phyloP scores from a whole-genome alignment of 2,888 invertebrate species.

The Nomada fucata region DNA sequence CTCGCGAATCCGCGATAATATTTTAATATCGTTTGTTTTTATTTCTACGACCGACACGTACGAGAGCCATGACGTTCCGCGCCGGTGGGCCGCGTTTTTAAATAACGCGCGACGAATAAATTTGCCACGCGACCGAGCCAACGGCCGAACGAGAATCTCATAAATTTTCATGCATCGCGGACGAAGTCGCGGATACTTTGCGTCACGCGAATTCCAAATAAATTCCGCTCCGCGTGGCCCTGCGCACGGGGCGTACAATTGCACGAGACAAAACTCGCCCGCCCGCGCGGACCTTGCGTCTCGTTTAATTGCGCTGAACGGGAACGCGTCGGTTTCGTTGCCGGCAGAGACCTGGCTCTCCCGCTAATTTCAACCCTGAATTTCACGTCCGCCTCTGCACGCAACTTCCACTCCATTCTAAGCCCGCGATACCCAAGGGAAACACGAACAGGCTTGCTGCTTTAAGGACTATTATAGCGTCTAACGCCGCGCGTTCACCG shows the following conservation, averaged over 20 bases:
- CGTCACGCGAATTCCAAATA: constrained; percentile 38
- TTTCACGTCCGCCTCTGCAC: constrained; percentile 2
- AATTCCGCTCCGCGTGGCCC: constrained; percentile 33
- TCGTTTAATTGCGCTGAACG: constrained; percentile 38
- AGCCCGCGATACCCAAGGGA: not conserved
- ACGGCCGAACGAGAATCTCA: constrained; percentile 38
- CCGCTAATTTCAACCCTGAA: constrained; percentile 40
- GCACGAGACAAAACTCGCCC: constrained; percentile 11
- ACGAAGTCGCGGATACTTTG: constrained; percentile 40
- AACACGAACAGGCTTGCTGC: not conserved
- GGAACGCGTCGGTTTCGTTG: constrained; percentile 1
- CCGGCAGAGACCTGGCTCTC: constrained; percentile 3
- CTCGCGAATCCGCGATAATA: constrained; percentile 48
- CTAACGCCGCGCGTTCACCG: too few relatives aligned
- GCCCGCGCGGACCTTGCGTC: not conserved
- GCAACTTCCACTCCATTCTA: constrained; percentile 15
- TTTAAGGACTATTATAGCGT: constrained; percentile 8
- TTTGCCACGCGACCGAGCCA: constrained; percentile 41
- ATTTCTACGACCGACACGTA: constrained; percentile 15
- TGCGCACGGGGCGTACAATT: not conserved
- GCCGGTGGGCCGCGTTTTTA: constrained; percentile 47
- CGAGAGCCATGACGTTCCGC: constrained; percentile 32
- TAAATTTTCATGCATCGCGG: constrained; percentile 53
- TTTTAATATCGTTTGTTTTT: constrained; percentile 45
- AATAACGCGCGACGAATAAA: constrained; percentile 57